phyloP scores from a whole-genome alignment of 2,888 invertebrate genomes.

The Dolichomitus sp. region DNA sequence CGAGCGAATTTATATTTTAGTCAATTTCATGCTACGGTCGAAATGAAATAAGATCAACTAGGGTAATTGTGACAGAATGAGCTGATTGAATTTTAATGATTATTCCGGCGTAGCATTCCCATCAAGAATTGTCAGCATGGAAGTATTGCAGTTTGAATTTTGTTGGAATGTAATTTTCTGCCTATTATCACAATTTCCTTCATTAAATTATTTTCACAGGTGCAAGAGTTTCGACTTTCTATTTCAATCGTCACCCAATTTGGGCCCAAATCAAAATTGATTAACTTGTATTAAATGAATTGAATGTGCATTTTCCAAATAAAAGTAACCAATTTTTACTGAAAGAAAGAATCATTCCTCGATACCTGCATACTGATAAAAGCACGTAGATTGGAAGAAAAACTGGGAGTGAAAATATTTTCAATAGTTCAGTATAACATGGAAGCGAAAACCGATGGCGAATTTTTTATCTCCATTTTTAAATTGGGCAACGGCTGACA shows the following conservation, averaged over 20 bases:
- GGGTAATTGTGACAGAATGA: too few relatives aligned
- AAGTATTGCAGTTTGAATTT: too few relatives aligned
- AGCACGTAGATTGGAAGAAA: neutral
- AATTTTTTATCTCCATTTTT: conserved; percentile 27
- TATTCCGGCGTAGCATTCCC: too few relatives aligned
- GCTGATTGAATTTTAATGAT: neutral
- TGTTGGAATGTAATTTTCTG: too few relatives aligned
- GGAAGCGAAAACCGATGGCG: conserved; percentile 15
- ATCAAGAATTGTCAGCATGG: too few relatives aligned
- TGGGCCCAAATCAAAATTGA: neutral
- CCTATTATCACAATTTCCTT: too few relatives aligned
- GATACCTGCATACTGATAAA: neutral
- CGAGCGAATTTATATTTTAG: neutral
- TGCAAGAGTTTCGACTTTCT: too few relatives aligned
- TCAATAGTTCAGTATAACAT: neutral
- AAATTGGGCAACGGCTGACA: neutral
- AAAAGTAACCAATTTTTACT: neutral
- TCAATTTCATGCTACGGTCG: neutral
- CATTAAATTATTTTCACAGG: too few relatives aligned
- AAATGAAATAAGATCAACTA: neutral
- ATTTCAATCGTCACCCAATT: too few relatives aligned
- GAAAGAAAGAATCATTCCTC: neutral
- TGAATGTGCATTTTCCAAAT: neutral
- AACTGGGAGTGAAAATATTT: conserved; percentile 17
- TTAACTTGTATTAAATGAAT: neutral